A percentile compares a stretch with the other conserved stretches of the same genome.
These are phyloP conservation scores for Pteria penguin DNA, from an alignment of 2,888 invertebrate species.

Conservation along the genomic window DNA sequence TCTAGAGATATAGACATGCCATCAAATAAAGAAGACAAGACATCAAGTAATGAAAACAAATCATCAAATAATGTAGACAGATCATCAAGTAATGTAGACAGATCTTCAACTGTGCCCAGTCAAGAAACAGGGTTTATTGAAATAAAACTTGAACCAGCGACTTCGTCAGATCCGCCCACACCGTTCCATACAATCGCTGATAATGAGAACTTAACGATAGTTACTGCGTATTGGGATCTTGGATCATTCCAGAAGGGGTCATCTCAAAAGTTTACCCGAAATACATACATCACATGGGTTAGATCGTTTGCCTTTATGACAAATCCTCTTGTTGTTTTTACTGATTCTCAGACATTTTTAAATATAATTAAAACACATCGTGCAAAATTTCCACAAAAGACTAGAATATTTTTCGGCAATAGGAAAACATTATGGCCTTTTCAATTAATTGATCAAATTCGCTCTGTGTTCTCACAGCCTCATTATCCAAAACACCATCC, in stretches of 20 bases:
- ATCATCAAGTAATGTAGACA: too few species aligned
- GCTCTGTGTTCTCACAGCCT: slow-evolving; percentile 42
- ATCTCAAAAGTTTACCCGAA: slow-evolving; percentile 12
- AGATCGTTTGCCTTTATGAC: slow-evolving; percentile 38
- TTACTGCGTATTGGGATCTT: slow-evolving; percentile 63
- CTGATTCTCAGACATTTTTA: slow-evolving; percentile 50
- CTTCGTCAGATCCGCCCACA: too few species aligned
- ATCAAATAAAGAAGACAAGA: too few species aligned
- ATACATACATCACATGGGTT: slow-evolving; percentile 49
- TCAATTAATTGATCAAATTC: slow-evolving; percentile 40
- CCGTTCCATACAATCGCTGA: too few species aligned
- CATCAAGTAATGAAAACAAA: too few species aligned
- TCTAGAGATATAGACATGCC: too few species aligned
- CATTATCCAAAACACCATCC: slow-evolving; percentile 61
- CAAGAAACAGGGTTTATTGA: too few species aligned
- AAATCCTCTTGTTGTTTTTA: slow-evolving; percentile 59
- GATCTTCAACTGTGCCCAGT: too few species aligned
- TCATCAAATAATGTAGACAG: too few species aligned
- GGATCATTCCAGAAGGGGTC: slow-evolving; percentile 54
- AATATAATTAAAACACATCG: slow-evolving; percentile 38
- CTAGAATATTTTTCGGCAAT: slow-evolving; percentile 44
- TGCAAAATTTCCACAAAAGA: slow-evolving; percentile 25
- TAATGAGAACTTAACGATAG: slow-evolving; percentile 44
- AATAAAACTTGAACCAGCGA: too few species aligned
- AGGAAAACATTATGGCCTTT: slow-evolving; percentile 57